A percentile compares a stretch with the other conserved stretches of the same genome.
Evolutionary conservation across 2,888 invertebrate species (phyloP).

Genomic region (Bimastos eiseni): DNA sequence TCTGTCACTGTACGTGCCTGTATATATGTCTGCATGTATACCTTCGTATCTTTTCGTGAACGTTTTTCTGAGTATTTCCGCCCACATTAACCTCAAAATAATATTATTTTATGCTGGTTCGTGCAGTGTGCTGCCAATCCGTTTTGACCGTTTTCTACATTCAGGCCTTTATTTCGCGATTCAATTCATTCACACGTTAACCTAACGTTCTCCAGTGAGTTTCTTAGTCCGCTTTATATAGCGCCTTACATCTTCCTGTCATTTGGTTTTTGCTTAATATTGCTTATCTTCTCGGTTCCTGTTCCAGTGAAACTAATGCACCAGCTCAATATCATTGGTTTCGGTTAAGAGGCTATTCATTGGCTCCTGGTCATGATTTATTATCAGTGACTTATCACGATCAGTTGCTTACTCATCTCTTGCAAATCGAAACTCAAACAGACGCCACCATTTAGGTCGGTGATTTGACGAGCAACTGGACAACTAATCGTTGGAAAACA

Average conservation of each 20-base stretch:
- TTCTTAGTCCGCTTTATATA: too few species aligned
- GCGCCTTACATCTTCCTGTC: too few species aligned
- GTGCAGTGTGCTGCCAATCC: too few species aligned
- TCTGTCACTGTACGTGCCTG: neutral
- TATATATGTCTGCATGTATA: neutral
- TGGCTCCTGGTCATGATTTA: neutral
- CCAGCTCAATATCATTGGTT: neutral
- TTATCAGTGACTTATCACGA: neutral
- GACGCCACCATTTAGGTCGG: neutral
- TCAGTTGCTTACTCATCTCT: neutral
- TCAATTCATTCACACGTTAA: too few species aligned
- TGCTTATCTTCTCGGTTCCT: neutral
- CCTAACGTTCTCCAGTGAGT: too few species aligned
- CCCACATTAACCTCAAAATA: neutral
- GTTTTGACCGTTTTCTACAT: neutral
- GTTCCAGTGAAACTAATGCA: neutral
- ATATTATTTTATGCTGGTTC: too few species aligned
- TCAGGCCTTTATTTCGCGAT: neutral
- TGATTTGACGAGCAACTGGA: neutral
- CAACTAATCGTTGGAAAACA: neutral
- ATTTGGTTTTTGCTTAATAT: neutral
- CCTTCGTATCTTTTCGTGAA: too few species aligned
- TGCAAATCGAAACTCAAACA: neutral
- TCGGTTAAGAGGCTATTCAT: neutral
- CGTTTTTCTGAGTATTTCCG: neutral